These are phyloP conservation scores for Lordiphosa mommai DNA, from an alignment of 1,140 invertebrate species.

Conservation along the genomic window DNA sequence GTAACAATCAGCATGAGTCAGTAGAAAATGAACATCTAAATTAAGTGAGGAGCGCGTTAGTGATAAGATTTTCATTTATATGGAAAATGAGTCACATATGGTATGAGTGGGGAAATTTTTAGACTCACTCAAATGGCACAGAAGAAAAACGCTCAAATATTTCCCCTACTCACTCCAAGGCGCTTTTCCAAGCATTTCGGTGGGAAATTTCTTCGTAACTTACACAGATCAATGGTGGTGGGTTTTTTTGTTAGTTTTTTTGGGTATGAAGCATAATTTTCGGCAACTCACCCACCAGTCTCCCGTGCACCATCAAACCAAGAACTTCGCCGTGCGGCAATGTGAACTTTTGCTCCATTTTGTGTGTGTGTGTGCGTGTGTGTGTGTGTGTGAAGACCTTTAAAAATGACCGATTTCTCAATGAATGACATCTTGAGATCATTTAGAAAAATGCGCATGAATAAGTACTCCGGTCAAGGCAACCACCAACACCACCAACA, in stretches of 20 bases:
- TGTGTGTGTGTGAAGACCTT: conserved; percentile 4
- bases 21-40: no score
- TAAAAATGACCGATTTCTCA: conserved; percentile 66
- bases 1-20: no score
- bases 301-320: conserved; percentile 55
- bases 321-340: conserved; percentile 56
- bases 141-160: conserved; percentile 37
- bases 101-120: background rate
- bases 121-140: conserved; percentile 23
- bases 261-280: conserved; percentile 53
- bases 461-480: conserved; percentile 45
- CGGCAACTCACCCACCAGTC: conserved; percentile 75
- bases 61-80: background rate
- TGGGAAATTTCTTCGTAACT: conserved; percentile 36
- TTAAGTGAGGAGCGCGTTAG: no score
- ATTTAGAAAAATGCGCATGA: conserved; percentile 76
- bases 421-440: conserved; percentile 72
- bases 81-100: background rate
- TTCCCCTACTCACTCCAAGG: background rate
- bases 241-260: conserved; percentile 37
- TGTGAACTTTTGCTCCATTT: conserved; percentile 26
- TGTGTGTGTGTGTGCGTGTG: conserved; percentile 16
- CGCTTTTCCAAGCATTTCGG: conserved; percentile 27
- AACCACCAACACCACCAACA: conserved; percentile 31
- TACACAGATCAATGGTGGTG: conserved; percentile 55